Conservation (phyloP, 2,888 invertebrate species). For the Mesochorus sp. region DNA sequence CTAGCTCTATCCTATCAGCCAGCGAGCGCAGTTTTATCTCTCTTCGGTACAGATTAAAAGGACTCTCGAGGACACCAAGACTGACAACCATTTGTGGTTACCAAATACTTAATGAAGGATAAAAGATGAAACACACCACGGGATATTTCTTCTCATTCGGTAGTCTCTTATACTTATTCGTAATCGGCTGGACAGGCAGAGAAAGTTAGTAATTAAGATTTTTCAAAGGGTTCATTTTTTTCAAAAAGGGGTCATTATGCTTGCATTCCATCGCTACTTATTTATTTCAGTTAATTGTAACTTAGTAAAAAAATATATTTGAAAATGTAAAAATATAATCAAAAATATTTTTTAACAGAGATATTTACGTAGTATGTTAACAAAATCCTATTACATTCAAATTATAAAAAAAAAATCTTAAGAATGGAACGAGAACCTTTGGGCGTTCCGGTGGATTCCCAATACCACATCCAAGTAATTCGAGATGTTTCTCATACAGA, state of each 20-base stretch:
- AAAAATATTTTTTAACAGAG: too few relatives aligned
- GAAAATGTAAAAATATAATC: too few relatives aligned
- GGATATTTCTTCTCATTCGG: constrained; percentile 21
- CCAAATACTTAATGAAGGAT: constrained; percentile 51
- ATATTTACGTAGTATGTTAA: background rate
- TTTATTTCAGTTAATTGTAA: too few relatives aligned
- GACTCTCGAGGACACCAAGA: constrained; percentile 32
- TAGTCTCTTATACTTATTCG: constrained; percentile 2
- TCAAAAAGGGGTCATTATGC: too few relatives aligned
- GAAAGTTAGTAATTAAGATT: background rate
- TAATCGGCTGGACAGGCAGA: background rate
- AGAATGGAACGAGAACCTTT: constrained; percentile 5
- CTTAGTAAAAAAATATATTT: background rate
- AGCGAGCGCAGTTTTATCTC: constrained; percentile 52
- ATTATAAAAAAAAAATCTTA: constrained; percentile 12
- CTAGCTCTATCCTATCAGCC: constrained; percentile 32
- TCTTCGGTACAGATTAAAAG: constrained; percentile 48
- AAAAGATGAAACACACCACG: constrained; percentile 13
- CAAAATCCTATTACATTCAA: background rate
- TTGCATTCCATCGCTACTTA: too few relatives aligned
- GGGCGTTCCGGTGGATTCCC: constrained; percentile 10
- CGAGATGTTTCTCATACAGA: constrained; percentile 27
- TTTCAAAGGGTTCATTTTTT: background rate
- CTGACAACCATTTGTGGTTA: constrained; percentile 37
- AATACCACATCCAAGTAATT: constrained; percentile 36